These are phyloP conservation scores for Paracentrotus lividus DNA, from an alignment of 53 echinoderm and acorn worm genomes.

Conservation along the genomic window DNA sequence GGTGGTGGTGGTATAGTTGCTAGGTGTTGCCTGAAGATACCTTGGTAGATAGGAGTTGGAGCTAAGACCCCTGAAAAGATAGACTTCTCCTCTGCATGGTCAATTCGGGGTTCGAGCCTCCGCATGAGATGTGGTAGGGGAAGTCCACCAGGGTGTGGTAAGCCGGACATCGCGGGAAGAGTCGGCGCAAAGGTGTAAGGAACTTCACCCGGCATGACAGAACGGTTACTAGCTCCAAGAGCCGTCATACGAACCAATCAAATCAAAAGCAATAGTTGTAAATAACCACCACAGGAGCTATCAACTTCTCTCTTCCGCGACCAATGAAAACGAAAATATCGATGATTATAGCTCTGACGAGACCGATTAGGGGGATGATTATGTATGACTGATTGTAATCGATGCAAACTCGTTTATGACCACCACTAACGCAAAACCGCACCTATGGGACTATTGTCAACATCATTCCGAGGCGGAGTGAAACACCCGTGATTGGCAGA, in stretches of 20 bases:
- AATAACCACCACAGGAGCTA: constrained; percentile 59
- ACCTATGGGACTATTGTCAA: constrained; percentile 44
- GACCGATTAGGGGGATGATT: neutral
- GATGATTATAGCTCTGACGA: constrained; percentile 44
- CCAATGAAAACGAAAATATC: constrained; percentile 56
- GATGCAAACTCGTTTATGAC: constrained; percentile 57
- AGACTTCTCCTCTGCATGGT: constrained; percentile 64
- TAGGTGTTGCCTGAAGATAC: constrained; percentile 77
- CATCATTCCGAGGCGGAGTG: neutral
- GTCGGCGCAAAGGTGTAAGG: constrained; percentile 62
- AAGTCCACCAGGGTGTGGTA: constrained; percentile 61
- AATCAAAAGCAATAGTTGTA: constrained; percentile 71
- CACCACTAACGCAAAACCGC: constrained; percentile 54
- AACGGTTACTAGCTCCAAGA: constrained; percentile 41
- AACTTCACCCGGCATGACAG: constrained; percentile 61
- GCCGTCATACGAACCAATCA: constrained; percentile 59
- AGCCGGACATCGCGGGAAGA: constrained; percentile 49
- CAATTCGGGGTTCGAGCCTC: constrained; percentile 77
- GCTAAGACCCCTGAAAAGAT: constrained; percentile 74
- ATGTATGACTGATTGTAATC: constrained; percentile 61
- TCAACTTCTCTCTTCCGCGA: constrained; percentile 51
- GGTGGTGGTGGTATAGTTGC: constrained; percentile 56
- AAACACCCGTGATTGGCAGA: constrained; percentile 60
- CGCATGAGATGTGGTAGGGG: constrained; percentile 84
- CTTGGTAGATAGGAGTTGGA: constrained; percentile 84